These are phyloP conservation scores for Oscheius myriophilus DNA, from an alignment of 2,888 invertebrate species.

Conservation along the genomic window DNA sequence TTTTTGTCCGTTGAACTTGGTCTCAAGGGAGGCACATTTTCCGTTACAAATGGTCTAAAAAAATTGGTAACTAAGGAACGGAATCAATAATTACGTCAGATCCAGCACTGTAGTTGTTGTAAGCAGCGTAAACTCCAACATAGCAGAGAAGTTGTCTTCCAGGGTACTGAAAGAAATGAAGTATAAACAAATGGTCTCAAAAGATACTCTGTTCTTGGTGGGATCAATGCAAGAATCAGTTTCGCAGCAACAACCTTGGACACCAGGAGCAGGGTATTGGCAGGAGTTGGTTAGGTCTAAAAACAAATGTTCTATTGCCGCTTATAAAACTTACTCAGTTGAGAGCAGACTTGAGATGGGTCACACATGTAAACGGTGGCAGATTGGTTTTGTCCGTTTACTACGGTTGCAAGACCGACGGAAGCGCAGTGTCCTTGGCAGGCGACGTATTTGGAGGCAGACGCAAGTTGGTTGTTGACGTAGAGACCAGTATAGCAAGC, in stretches of 20 bases:
- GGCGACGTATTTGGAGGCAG: slow-evolving; percentile 29
- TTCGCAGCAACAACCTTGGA: slow-evolving; percentile 51
- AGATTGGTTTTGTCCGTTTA: slow-evolving; percentile 42
- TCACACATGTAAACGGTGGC: slow-evolving; percentile 44
- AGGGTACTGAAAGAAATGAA: slow-evolving; percentile 26
- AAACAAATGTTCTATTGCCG: no score
- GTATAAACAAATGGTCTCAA: no score
- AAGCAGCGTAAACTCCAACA: slow-evolving; percentile 41
- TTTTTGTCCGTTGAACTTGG: slow-evolving; percentile 22
- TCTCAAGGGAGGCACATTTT: slow-evolving; percentile 46
- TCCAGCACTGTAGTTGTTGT: slow-evolving; percentile 39
- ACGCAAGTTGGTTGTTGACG: slow-evolving; percentile 35
- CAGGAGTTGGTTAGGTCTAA: slow-evolving; percentile 44
- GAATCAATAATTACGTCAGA: slow-evolving; percentile 31
- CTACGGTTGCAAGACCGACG: slow-evolving; percentile 34
- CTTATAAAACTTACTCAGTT: slow-evolving; percentile 20
- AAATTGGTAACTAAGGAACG: slow-evolving; percentile 24
- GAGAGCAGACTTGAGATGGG: slow-evolving; percentile 28
- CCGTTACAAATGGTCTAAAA: slow-evolving; percentile 45
- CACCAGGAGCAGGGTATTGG: slow-evolving; percentile 31
- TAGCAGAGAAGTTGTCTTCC: slow-evolving; percentile 35
- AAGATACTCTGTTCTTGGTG: slow-evolving; percentile 34
- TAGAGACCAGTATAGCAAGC: slow-evolving; percentile 50
- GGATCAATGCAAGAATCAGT: slow-evolving; percentile 51
- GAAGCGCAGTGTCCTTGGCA: slow-evolving; percentile 49